Percentiles rank a stretch among this genome's conserved stretches.
Conservation (phyloP, 1,140 invertebrate species). For the Diorhabda carinulata region DNA sequence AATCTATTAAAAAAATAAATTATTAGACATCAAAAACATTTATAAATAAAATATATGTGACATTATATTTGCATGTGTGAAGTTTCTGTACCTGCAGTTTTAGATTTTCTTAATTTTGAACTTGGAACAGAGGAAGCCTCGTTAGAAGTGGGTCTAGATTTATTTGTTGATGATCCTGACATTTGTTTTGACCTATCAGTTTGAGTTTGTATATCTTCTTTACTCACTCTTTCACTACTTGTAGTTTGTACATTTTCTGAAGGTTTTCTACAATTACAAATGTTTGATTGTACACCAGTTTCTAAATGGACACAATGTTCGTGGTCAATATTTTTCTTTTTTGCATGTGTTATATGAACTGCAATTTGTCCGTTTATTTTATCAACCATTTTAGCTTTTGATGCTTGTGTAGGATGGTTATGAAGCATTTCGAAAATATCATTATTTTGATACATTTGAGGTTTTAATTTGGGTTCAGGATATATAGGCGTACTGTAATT, state of each 20-base stretch:
- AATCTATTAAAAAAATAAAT: no score
- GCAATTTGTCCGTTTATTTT: constrained; percentile 19
- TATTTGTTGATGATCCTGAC: constrained; percentile 13
- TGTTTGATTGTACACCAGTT: constrained; percentile 12
- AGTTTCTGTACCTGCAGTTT: not conserved
- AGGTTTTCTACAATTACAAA: constrained; percentile 4
- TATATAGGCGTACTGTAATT: not conserved
- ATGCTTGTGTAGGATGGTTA: constrained; percentile 21
- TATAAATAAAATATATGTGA: no score
- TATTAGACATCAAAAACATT: no score
- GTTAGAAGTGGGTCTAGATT: constrained; percentile 7
- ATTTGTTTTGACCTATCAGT: not conserved
- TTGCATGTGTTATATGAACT: constrained; percentile 26
- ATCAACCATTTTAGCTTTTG: constrained; percentile 9
- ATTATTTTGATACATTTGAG: not conserved
- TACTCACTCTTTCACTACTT: constrained; percentile 5
- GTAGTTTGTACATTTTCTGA: not conserved
- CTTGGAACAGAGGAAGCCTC: not conserved
- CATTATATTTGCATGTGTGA: no score
- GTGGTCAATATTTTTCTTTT: constrained; percentile 12
- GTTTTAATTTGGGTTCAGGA: not conserved
- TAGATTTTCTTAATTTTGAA: not conserved
- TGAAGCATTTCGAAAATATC: constrained; percentile 28
- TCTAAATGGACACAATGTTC: constrained; percentile 28
- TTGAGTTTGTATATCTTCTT: constrained; percentile 3